A percentile compares a stretch with the other conserved stretches of the same genome.
Conservation (phyloP, 2,888 invertebrate genomes). For the Trichogramma dendrolimi region DNA sequence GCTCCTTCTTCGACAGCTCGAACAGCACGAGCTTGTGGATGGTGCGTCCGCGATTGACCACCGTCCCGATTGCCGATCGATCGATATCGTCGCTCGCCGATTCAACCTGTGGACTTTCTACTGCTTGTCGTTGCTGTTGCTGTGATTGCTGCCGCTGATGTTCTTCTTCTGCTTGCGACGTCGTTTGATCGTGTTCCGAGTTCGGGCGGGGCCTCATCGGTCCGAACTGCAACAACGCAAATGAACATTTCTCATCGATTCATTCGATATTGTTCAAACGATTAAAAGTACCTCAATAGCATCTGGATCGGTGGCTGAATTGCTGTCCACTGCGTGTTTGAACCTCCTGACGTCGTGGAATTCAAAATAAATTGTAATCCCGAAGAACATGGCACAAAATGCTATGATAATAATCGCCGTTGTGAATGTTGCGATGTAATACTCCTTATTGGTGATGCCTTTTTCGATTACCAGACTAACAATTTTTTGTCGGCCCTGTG, state of each 20-base stretch:
- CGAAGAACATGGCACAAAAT: slow-evolving; percentile 57
- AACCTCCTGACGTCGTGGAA: slow-evolving; percentile 28
- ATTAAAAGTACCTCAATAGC: slow-evolving; percentile 21
- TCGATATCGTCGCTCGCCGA: slow-evolving; percentile 51
- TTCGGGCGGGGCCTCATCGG: too few species aligned
- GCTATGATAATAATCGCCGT: slow-evolving; percentile 57
- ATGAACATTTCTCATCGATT: slow-evolving; percentile 2
- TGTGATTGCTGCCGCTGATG: neutral
- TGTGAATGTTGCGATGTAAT: slow-evolving; percentile 62
- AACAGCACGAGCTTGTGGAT: slow-evolving; percentile 44
- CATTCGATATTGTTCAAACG: slow-evolving; percentile 22
- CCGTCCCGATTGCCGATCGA: slow-evolving; percentile 48
- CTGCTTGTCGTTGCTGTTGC: neutral
- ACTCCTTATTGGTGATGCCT: slow-evolving; percentile 64
- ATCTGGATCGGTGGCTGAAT: too few species aligned
- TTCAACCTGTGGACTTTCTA: slow-evolving; percentile 6
- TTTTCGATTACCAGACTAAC: slow-evolving; percentile 56
- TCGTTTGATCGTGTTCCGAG: too few species aligned
- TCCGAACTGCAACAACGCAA: slow-evolving; percentile 30
- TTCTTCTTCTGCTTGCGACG: neutral
- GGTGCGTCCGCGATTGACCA: too few species aligned
- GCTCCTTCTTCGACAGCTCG: slow-evolving; percentile 65
- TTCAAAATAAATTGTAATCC: slow-evolving; percentile 34
- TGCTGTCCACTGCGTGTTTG: too few species aligned
- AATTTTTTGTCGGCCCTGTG: slow-evolving; percentile 48